Conservation (phyloP, 2,113 vertebrate genomes). For the Eurystomus gularis region DNA sequence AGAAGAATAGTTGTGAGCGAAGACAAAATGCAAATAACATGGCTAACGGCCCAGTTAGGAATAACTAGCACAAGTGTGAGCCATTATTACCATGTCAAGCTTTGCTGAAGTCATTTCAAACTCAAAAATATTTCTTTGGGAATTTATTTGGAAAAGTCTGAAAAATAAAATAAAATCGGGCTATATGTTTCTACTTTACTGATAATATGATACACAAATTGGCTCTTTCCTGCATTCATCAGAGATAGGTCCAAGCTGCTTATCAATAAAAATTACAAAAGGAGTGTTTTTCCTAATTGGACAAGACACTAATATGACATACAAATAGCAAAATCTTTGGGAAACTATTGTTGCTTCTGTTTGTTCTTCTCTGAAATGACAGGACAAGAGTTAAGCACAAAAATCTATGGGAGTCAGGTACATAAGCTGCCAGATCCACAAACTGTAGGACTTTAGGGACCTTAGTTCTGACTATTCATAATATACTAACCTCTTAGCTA, state of each 20-base stretch:
- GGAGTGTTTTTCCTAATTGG: background rate
- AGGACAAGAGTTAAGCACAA: background rate
- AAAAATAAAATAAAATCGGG: background rate
- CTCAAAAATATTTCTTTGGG: constrained; percentile 13
- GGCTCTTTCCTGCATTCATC: background rate
- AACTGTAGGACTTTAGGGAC: background rate
- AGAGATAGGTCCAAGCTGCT: background rate
- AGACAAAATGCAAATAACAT: constrained; percentile 66
- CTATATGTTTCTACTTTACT: background rate
- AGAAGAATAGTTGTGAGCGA: constrained; percentile 58
- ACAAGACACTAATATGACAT: background rate
- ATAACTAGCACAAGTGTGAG: background rate
- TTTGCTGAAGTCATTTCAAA: constrained; percentile 2
- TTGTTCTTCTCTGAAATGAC: background rate
- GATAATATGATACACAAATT: background rate
- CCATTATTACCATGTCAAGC: background rate
- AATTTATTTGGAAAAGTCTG: background rate
- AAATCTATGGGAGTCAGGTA: background rate
- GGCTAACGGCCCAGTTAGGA: constrained; percentile 15
- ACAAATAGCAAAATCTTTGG: background rate
- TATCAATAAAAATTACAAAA: background rate
- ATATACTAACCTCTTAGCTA: background rate
- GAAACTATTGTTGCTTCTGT: background rate
- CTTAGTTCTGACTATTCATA: background rate
- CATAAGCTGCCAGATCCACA: background rate